phyloP scores from a whole-genome alignment of 1,140 invertebrate genomes.

The Aporrectodea caliginosa region DNA sequence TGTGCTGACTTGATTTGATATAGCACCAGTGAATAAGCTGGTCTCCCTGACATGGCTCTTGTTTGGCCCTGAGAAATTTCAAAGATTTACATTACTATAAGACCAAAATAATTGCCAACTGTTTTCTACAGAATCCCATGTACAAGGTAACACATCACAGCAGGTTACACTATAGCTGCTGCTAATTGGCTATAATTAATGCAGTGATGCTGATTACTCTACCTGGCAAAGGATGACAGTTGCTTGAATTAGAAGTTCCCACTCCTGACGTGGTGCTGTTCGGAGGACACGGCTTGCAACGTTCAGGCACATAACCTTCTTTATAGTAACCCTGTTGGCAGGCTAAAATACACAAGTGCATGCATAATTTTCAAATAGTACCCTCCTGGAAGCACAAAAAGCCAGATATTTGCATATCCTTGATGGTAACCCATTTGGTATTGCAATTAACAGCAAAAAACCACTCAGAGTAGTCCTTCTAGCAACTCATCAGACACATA shows the following conservation, averaged over 20 bases:
- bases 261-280: conserved; percentile 35
- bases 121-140: background rate
- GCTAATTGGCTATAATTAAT: background rate
- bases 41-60: background rate
- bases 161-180: background rate
- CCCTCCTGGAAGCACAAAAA: background rate
- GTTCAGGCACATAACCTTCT: conserved; percentile 26
- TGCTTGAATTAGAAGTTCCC: conserved; percentile 22
- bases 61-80: background rate
- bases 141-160: background rate
- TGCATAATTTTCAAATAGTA: background rate
- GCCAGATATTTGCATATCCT: background rate
- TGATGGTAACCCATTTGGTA: background rate
- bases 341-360: conserved; percentile 23
- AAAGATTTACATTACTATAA: background rate
- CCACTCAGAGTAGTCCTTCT: background rate
- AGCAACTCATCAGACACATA: background rate
- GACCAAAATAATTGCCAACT: background rate
- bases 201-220: background rate
- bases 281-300: conserved; percentile 36
- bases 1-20: too few relatives aligned
- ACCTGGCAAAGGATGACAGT: conserved; percentile 26
- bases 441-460: background rate
- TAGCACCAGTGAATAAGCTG: background rate
- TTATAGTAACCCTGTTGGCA: conserved; percentile 38